Percentiles rank a stretch among this genome's conserved stretches.
phyloP scores from a whole-genome alignment of 2,113 vertebrate species.

The Crotalus tigris region DNA sequence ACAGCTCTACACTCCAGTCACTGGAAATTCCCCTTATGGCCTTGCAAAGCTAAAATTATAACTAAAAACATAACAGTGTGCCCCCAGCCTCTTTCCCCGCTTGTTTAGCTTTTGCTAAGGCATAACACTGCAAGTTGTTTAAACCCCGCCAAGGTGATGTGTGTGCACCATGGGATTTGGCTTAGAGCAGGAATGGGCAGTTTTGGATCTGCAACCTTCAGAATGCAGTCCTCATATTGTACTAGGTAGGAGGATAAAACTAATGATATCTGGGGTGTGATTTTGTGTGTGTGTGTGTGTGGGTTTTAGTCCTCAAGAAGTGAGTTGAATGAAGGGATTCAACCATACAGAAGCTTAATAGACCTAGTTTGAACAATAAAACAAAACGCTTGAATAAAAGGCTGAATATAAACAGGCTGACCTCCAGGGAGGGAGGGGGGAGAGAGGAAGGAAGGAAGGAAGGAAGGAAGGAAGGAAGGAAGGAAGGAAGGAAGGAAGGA shows the following conservation, averaged over 20 bases:
- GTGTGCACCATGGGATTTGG: background rate
- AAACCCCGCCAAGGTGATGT: background rate
- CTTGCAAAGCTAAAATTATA: background rate
- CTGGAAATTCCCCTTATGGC: background rate
- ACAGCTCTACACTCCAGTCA: background rate
- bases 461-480: too few species aligned
- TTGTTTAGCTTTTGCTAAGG: background rate
- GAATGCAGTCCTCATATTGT: background rate
- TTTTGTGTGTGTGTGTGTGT: background rate
- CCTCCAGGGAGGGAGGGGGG: background rate
- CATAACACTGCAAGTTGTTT: background rate
- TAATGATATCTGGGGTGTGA: background rate
- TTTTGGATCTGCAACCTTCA: background rate
- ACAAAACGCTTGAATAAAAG: background rate
- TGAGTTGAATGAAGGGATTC: background rate
- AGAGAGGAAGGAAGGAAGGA: too few species aligned
- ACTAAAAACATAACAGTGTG: background rate
- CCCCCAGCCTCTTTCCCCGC: background rate
- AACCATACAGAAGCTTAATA: background rate
- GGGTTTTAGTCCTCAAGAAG: background rate
- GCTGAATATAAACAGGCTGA: background rate
- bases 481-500: too few species aligned
- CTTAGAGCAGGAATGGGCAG: background rate
- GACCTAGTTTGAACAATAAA: background rate
- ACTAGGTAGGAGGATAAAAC: background rate